Percentiles rank a stretch among this genome's conserved stretches.
These are phyloP conservation scores for Cygnus atratus DNA, from an alignment of 2,113 vertebrate genomes.

Conservation along the genomic window DNA sequence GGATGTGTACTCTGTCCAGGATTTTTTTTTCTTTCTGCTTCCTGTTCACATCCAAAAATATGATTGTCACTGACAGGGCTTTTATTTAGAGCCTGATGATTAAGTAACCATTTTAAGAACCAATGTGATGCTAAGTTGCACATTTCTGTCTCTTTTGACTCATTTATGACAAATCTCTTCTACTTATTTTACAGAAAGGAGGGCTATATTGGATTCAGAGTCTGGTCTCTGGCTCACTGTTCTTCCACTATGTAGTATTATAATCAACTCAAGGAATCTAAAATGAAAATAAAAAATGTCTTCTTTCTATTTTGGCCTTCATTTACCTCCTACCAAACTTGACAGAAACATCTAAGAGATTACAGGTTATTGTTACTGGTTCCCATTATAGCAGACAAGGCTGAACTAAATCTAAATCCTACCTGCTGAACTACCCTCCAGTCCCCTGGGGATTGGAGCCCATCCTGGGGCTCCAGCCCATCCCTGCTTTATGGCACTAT, in stretches of 20 bases:
- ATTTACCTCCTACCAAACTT: not conserved
- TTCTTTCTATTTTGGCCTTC: not conserved
- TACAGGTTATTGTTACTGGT: not conserved
- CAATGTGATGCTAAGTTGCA: not conserved
- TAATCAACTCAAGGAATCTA: not conserved
- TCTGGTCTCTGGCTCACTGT: not conserved
- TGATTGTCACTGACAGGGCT: not conserved
- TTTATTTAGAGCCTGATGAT: not conserved
- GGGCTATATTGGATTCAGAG: not conserved
- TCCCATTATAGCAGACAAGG: not conserved
- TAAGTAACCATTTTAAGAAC: not conserved
- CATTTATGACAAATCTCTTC: not conserved
- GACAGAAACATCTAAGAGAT: not conserved
- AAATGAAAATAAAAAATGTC: not conserved
- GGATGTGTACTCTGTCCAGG: not conserved
- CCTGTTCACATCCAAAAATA: not conserved
- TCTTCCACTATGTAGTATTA: not conserved
- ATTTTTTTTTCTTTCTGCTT: not conserved
- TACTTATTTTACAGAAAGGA: not conserved
- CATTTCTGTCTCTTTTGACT: not conserved
- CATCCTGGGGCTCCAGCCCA: not conserved
- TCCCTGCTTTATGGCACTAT: not conserved
- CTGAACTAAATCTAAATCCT: not conserved
- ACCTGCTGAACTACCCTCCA: not conserved
- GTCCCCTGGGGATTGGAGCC: not conserved